Conservation (phyloP, 1,140 invertebrate genomes). For the Eumeta japonica region DNA sequence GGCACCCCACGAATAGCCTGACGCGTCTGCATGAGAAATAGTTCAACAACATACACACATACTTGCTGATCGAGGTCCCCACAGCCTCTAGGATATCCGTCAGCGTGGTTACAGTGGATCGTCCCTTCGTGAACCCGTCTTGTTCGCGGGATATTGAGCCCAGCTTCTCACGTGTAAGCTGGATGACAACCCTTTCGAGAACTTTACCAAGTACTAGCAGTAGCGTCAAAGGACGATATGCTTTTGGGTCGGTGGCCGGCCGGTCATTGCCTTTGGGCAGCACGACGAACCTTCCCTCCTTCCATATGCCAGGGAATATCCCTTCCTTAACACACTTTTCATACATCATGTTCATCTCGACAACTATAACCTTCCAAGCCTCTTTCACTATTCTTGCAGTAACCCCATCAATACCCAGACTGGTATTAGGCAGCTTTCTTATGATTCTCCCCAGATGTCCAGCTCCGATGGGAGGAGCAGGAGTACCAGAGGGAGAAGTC, state of each 20-base stretch:
- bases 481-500: too few relatives aligned
- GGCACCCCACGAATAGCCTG: too few relatives aligned
- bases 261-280: slow-evolving; percentile 31
- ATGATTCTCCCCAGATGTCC: too few relatives aligned
- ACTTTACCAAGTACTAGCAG: slow-evolving; percentile 37
- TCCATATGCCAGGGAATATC: too few relatives aligned
- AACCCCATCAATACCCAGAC: slow-evolving; percentile 26
- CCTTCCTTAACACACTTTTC: slow-evolving; percentile 18
- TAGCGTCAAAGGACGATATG: slow-evolving; percentile 42
- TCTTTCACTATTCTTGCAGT: slow-evolving; percentile 16
- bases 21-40: too few relatives aligned
- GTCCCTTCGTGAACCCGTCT: slow-evolving; percentile 21
- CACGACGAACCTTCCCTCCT: slow-evolving; percentile 24
- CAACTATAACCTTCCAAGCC: slow-evolving; percentile 1
- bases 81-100: too few relatives aligned
- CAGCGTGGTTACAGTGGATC: too few relatives aligned
- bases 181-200: slow-evolving; percentile 29
- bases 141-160: slow-evolving; percentile 20
- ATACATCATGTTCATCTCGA: slow-evolving; percentile 12
- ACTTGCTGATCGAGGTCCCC: slow-evolving; percentile 33
- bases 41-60: slow-evolving; percentile 15
- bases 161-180: slow-evolving; percentile 12
- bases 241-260: slow-evolving; percentile 22
- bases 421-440: too few relatives aligned
- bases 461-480: too few relatives aligned